Base-by-base conservation (phyloP, 1,140 invertebrate genomes). In the Drosophila fuyamai region DNA sequence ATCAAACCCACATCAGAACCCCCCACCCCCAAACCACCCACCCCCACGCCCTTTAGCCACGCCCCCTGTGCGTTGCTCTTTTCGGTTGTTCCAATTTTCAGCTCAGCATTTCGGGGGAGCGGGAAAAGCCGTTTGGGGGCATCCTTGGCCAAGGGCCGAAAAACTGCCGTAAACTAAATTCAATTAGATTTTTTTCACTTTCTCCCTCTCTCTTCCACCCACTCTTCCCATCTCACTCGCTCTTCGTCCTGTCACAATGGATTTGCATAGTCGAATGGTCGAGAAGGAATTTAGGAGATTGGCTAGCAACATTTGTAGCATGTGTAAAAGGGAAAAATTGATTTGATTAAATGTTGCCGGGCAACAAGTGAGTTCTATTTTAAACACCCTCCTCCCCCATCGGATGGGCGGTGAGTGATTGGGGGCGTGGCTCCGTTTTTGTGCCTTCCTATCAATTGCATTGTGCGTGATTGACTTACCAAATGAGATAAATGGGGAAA, bases 141-240 rank as follows among this genome's bases (percentile, higher is more conserved):
- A 27, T 47, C 56, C 35, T 51, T 66, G 74, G 68, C 63, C 79
- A 79, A 76, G 68, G 82, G 72, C 70, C 66, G 65, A 73, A 81
- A 81, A 88, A 70, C 65, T 58, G 84, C 75, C 83, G 70, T 89
- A 88, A 88, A 83, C 83, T 88, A 83, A 88, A 88, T 88, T 88
- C 83, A 88, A 88, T 88, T 88, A 88, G 83, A 73, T 75, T 88
- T 61, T 53, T 51, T 81, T 66, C 51, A 36, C 32, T 47, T 7
- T 16, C 48, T 51, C 6, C n/a, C 48, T 32, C n/a, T 51, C 48
- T 51, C 0, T 32, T 5, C 29, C 9, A 6, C 48, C 1, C 29
- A 4, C 41, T 12, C 16, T 35, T 13, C 6, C 32, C 36, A 4
- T 5, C 36, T 23, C 18, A 14, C 48, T 35, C 38, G 10, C 51